Conservation (phyloP, 1,140 invertebrate genomes). For the Drosophila athabasca region DNA sequence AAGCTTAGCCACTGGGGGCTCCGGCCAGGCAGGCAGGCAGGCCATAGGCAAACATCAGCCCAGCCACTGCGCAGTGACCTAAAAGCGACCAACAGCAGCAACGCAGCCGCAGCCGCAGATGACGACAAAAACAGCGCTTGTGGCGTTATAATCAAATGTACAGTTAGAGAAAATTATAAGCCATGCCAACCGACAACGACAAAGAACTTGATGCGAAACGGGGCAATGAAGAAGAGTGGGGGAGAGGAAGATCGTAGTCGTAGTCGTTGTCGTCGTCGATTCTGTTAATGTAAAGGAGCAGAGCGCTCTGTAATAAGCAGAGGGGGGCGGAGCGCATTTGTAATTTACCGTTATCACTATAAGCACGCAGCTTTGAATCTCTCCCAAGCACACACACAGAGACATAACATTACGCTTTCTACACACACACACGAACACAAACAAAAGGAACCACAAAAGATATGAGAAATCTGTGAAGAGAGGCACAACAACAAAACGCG, state of each 20-base stretch:
- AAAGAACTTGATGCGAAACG: slow-evolving; percentile 50
- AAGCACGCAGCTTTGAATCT: slow-evolving; percentile 57
- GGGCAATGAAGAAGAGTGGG: not conserved
- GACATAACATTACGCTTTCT: slow-evolving; percentile 39
- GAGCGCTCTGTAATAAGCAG: slow-evolving; percentile 11
- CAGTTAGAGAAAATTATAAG: slow-evolving; percentile 76
- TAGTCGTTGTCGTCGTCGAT: not conserved
- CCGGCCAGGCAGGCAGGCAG: slow-evolving; percentile 10
- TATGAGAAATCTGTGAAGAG: slow-evolving; percentile 31
- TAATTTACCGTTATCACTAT: slow-evolving; percentile 74
- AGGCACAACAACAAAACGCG: slow-evolving; percentile 66
- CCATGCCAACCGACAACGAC: slow-evolving; percentile 39
- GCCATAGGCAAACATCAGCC: slow-evolving; percentile 23
- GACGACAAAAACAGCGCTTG: slow-evolving; percentile 29
- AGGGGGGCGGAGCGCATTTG: slow-evolving; percentile 13
- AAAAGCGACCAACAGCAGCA: slow-evolving; percentile 44
- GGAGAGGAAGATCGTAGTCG: slow-evolving; percentile 2
- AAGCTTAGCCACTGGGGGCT: slow-evolving; percentile 37
- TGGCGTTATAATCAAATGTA: slow-evolving; percentile 60
- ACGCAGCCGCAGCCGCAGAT: slow-evolving; percentile 8
- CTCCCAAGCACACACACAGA: slow-evolving; percentile 1
- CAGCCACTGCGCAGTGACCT: slow-evolving; percentile 55
- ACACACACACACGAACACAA: slow-evolving; percentile 6
- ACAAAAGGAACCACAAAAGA: slow-evolving; percentile 23
- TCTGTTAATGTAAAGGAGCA: slow-evolving; percentile 21